Percentiles rank a stretch among this genome's conserved stretches.
Evolutionary conservation across 2,888 invertebrate genomes (phyloP).

Genomic region (Tanytarsus gracilentus): DNA sequence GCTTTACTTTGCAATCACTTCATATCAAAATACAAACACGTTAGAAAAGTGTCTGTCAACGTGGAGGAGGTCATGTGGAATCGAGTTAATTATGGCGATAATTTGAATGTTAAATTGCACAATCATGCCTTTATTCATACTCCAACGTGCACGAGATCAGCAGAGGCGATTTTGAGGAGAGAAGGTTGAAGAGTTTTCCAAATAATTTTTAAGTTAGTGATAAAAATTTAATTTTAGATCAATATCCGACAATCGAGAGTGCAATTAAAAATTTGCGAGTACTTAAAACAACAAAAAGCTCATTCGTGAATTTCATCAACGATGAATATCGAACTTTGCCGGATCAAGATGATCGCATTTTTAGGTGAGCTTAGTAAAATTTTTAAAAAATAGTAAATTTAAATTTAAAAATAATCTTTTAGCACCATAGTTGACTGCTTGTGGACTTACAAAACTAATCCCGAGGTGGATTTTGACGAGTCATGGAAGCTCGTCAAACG

Average conservation of each 20-base stretch:
- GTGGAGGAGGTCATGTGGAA: constrained; percentile 72
- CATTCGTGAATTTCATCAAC: constrained; percentile 68
- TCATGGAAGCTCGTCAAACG: constrained; percentile 62
- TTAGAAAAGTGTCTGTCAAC: constrained; percentile 57
- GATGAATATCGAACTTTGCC: constrained; percentile 69
- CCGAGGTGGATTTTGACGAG: constrained; percentile 57
- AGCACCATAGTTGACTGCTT: constrained; percentile 66
- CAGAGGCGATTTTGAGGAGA: constrained; percentile 57
- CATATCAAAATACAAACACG: constrained; percentile 64
- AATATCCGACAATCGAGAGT: constrained; percentile 51
- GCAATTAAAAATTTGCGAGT: constrained; percentile 63
- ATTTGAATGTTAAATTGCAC: constrained; percentile 48
- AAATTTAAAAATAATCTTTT: constrained; percentile 31
- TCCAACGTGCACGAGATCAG: constrained; percentile 57
- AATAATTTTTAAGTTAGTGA: too few relatives aligned
- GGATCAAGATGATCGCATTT: constrained; percentile 66
- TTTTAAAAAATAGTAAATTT: neutral
- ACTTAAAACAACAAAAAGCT: constrained; percentile 71
- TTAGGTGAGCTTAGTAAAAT: constrained; percentile 41
- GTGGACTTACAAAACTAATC: constrained; percentile 61
- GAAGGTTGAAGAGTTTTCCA: too few relatives aligned
- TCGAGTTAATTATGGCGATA: constrained; percentile 49
- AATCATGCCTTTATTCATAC: constrained; percentile 70
- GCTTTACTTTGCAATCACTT: constrained; percentile 65
- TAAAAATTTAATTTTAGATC: constrained; percentile 42